These are phyloP conservation scores for Notothenia rossii DNA, from an alignment of 2,113 vertebrate genomes.

Conservation along the genomic window DNA sequence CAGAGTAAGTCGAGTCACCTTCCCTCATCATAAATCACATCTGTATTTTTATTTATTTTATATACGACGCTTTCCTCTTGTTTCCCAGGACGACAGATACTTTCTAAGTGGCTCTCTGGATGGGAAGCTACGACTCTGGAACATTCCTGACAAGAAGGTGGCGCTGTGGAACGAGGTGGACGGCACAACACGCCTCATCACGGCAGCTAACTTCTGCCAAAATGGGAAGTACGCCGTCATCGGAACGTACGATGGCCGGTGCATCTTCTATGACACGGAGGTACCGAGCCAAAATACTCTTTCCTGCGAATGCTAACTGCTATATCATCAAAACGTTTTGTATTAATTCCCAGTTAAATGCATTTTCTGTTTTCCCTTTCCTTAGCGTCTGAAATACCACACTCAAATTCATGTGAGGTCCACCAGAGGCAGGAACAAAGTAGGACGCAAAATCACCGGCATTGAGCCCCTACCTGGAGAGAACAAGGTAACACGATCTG, in stretches of 20 bases:
- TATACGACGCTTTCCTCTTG: not conserved
- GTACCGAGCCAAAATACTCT: constrained; percentile 62
- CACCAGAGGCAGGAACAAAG: constrained; percentile 95
- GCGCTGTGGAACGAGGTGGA: constrained; percentile 99
- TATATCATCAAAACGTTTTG: no score
- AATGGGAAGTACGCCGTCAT: constrained; percentile 98
- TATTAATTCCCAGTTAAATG: not conserved
- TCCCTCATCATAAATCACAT: constrained; percentile 17
- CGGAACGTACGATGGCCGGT: constrained; percentile 96
- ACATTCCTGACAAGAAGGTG: constrained; percentile 99
- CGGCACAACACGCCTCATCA: constrained; percentile 97
- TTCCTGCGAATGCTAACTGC: constrained; percentile 3
- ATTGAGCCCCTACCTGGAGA: constrained; percentile 98
- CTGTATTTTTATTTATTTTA: constrained; percentile 7
- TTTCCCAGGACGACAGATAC: constrained; percentile 93
- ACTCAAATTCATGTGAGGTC: constrained; percentile 98
- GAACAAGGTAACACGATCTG: constrained; percentile 89
- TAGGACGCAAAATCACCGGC: constrained; percentile 98
- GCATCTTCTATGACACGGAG: constrained; percentile 99
- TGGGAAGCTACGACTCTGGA: constrained; percentile 97
- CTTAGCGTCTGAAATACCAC: constrained; percentile 97
- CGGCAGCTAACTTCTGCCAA: constrained; percentile 99
- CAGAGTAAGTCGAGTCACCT: constrained; percentile 87
- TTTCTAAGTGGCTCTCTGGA: constrained; percentile 97
- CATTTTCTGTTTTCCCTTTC: not conserved